phyloP scores from a whole-genome alignment of 1,140 invertebrate genomes.

The Drosophila triauraria region DNA sequence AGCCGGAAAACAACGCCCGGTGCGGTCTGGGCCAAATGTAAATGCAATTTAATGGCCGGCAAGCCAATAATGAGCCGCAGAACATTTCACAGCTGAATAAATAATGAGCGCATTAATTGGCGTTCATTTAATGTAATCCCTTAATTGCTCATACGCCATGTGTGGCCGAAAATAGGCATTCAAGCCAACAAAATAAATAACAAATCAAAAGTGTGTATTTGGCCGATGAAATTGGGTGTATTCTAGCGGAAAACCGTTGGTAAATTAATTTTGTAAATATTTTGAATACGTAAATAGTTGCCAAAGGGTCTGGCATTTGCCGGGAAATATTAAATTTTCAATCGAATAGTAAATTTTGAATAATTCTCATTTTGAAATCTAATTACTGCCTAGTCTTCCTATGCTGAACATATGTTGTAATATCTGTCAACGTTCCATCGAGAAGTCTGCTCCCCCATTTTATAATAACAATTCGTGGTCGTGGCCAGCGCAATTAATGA shows the following conservation, averaged over 20 bases:
- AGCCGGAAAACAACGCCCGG: conserved; percentile 58
- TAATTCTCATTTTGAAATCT: neutral
- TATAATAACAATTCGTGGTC: conserved; percentile 35
- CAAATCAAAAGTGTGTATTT: conserved; percentile 13
- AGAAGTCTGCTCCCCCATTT: neutral
- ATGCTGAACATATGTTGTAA: neutral
- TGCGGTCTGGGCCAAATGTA: conserved; percentile 34
- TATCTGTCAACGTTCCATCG: neutral
- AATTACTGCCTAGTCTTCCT: neutral
- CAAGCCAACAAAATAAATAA: conserved; percentile 14
- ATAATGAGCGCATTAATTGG: conserved; percentile 78
- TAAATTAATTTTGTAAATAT: conserved; percentile 55
- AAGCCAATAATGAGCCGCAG: conserved; percentile 76
- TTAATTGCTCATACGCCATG: conserved; percentile 69
- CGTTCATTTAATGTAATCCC: conserved; percentile 68
- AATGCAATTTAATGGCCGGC: conserved; percentile 60
- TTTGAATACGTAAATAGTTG: conserved; percentile 12
- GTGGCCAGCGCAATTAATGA: conserved; percentile 47
- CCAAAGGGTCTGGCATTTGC: neutral
- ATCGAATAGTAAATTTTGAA: neutral
- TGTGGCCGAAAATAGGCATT: conserved; percentile 31
- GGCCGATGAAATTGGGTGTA: conserved; percentile 8
- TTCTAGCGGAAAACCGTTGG: conserved; percentile 23
- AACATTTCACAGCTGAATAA: conserved; percentile 81
- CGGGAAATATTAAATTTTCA: conserved; percentile 2